These are phyloP conservation scores for Archilochus colubris DNA, from an alignment of 2,113 vertebrate genomes.

Conservation along the genomic window DNA sequence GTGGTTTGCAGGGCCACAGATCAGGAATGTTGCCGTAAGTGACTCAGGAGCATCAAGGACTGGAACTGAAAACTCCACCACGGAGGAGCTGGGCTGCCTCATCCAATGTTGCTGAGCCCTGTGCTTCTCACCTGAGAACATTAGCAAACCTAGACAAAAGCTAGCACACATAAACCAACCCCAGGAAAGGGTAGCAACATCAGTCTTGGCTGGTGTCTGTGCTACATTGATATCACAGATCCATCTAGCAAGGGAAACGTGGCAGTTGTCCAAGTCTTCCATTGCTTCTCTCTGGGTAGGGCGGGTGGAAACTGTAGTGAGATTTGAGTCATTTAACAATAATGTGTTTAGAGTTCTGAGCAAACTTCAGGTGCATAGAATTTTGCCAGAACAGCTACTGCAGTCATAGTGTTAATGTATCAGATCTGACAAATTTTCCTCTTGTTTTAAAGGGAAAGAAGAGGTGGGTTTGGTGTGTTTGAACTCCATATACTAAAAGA, in stretches of 20 bases:
- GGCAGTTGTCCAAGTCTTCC: not conserved
- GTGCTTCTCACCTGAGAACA: fast-evolving
- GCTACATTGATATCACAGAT: not conserved
- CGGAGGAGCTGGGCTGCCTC: not conserved
- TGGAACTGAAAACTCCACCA: not conserved
- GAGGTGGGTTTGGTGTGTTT: not conserved
- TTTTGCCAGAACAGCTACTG: not conserved
- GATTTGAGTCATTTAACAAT: not conserved
- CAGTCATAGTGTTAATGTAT: not conserved
- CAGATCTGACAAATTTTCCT: not conserved
- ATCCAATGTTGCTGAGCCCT: not conserved
- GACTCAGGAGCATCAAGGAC: not conserved
- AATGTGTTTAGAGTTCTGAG: not conserved
- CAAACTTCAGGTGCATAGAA: not conserved
- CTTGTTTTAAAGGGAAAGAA: not conserved
- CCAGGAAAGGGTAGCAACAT: not conserved
- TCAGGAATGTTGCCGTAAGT: constrained; percentile 95
- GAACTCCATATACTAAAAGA: fast-evolving
- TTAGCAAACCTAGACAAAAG: not conserved
- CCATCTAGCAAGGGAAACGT: not conserved
- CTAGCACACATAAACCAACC: not conserved
- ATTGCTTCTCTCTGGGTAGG: not conserved
- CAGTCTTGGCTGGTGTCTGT: not conserved
- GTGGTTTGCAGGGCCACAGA: constrained; percentile 94
- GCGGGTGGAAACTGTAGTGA: not conserved